phyloP scores from a whole-genome alignment of 64 coral and sea anemone genomes.

The Stichodactyla mertensii region DNA sequence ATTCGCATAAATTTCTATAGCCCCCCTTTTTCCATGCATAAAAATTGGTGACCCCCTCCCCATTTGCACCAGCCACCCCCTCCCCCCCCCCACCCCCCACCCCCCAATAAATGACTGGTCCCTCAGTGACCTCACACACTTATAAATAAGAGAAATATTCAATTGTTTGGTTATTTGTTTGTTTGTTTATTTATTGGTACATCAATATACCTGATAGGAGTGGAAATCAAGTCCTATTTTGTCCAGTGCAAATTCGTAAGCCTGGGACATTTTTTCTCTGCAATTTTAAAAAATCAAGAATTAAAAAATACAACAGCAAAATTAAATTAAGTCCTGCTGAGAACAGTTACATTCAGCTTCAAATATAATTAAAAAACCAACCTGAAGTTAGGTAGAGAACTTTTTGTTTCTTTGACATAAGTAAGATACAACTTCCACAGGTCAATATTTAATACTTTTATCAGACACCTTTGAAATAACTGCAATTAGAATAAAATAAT shows the following conservation, averaged over 20 bases:
- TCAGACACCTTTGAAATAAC: slow-evolving; percentile 94
- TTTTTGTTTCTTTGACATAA: slow-evolving; percentile 98
- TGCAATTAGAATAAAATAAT: slow-evolving; percentile 23
- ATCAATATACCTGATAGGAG: slow-evolving; percentile 78
- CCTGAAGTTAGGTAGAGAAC: slow-evolving; percentile 89
- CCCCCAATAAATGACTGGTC: too few relatives aligned
- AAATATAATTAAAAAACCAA: slow-evolving; percentile 2
- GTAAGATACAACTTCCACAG: slow-evolving; percentile 94
- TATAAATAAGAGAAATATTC: not conserved
- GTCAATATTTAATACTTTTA: slow-evolving; percentile 99
- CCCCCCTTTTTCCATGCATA: too few relatives aligned
- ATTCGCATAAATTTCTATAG: too few relatives aligned
- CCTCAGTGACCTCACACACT: too few relatives aligned
- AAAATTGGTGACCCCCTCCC: too few relatives aligned
- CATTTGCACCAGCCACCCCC: too few relatives aligned
- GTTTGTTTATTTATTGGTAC: too few relatives aligned
- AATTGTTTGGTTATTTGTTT: too few relatives aligned
- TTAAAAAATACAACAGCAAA: not conserved
- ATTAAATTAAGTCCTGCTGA: too few relatives aligned
- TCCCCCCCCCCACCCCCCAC: too few relatives aligned
- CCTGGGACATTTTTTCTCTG: slow-evolving; percentile 98
- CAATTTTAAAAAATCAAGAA: not conserved
- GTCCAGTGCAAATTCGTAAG: slow-evolving; percentile 97
- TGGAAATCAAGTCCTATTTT: slow-evolving; percentile 98
- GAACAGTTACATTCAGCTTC: too few relatives aligned